Percentiles rank a stretch among this genome's conserved stretches.
Conservation (phyloP, 2,888 invertebrate genomes). For the Pristionchus fissidentatus region DNA sequence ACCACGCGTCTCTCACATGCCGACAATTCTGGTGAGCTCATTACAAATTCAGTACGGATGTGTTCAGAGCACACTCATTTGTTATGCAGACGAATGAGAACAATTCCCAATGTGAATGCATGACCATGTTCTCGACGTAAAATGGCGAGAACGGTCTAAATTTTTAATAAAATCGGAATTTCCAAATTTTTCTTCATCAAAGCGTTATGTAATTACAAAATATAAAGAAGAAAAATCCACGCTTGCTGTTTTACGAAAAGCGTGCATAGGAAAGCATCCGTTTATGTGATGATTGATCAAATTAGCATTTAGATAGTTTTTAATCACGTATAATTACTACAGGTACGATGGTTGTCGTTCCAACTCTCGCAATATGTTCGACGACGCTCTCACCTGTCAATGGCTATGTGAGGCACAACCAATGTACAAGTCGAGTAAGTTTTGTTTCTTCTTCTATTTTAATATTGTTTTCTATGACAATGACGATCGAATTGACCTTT, state of each 20-base stretch:
- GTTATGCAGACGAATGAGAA: background rate
- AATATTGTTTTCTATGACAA: too few relatives aligned
- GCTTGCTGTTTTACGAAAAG: too few relatives aligned
- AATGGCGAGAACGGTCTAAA: too few relatives aligned
- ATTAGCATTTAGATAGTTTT: background rate
- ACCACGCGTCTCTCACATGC: slow-evolving; percentile 70
- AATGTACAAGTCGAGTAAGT: slow-evolving; percentile 69
- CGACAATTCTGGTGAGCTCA: slow-evolving; percentile 60
- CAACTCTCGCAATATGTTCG: slow-evolving; percentile 68
- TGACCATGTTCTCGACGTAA: too few relatives aligned
- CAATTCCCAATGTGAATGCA: background rate
- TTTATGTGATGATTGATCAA: too few relatives aligned
- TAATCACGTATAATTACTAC: slow-evolving; percentile 45
- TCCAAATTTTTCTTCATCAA: too few relatives aligned
- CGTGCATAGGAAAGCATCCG: too few relatives aligned
- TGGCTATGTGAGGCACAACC: slow-evolving; percentile 74
- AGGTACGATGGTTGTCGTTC: slow-evolving; percentile 69
- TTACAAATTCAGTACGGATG: background rate
- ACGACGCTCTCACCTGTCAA: slow-evolving; percentile 72
- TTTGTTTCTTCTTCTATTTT: slow-evolving; percentile 2
- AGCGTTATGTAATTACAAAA: too few relatives aligned
- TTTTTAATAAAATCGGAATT: too few relatives aligned
- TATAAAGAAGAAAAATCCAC: too few relatives aligned
- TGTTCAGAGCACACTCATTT: background rate
- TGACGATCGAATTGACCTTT: background rate